A percentile compares a stretch with the other conserved stretches of the same genome.
Evolutionary conservation across 2,888 invertebrate species (phyloP).

Genomic region (Busseola fusca): DNA sequence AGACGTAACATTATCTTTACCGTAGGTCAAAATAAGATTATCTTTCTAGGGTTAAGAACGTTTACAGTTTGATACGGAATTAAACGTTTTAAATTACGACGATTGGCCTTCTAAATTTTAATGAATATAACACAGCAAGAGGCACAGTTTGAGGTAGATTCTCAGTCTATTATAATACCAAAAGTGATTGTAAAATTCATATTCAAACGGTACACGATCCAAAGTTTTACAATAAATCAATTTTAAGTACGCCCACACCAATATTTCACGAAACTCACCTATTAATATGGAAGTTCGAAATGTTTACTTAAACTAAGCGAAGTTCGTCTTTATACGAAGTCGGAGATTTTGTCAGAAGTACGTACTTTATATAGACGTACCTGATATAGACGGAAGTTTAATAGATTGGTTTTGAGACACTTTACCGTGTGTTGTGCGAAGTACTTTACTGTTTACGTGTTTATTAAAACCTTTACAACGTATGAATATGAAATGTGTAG

Average conservation of each 20-base stretch:
- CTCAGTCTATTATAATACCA: slow-evolving; percentile 36
- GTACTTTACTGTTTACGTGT: not conserved
- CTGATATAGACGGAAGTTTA: slow-evolving; percentile 33
- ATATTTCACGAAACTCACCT: slow-evolving; percentile 68
- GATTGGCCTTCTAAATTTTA: not conserved
- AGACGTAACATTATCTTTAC: no score
- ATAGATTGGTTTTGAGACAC: slow-evolving; percentile 32
- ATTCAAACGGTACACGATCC: slow-evolving; percentile 49
- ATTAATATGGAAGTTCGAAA: slow-evolving; percentile 64
- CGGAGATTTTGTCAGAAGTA: slow-evolving; percentile 32
- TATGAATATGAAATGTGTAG: not conserved
- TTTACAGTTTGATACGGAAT: no score
- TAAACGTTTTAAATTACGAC: no score
- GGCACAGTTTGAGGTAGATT: slow-evolving; percentile 1
- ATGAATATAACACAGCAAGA: not conserved
- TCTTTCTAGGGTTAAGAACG: no score
- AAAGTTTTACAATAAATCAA: slow-evolving; percentile 74
- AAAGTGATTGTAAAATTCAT: slow-evolving; percentile 58
- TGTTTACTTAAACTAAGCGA: slow-evolving; percentile 58
- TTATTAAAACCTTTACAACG: not conserved
- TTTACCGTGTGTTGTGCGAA: not conserved
- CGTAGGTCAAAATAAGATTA: no score
- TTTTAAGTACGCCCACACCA: slow-evolving; percentile 67
- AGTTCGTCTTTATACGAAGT: slow-evolving; percentile 43
- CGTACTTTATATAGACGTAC: no score